Evolutionary conservation across 2,888 invertebrate species (phyloP), one percentile per base, ranked within the genome.

Genomic region (Tenthredo distinguenda): DNA sequence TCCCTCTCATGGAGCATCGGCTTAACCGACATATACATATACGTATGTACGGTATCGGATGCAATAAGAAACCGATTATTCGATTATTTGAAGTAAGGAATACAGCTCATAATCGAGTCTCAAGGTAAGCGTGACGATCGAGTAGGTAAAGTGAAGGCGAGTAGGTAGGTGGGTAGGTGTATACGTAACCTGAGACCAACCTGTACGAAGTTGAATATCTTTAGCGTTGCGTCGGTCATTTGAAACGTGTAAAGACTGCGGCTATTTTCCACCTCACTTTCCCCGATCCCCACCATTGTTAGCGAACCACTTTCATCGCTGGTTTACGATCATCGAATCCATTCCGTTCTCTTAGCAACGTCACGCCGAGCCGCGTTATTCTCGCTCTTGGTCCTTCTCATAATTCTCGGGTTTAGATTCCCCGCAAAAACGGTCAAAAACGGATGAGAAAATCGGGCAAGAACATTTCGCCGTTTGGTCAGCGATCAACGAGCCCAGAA

Each of bases 201-300:
- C 90, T 90, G 89, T 86, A 90, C 89, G 85, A 88, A 87, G 87
- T 88, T 88, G 89, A 90, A 90, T 88, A 90, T 90, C 88, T 88
- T 89, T 84, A 90, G 88, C 86, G 88, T 88, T 86, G 89, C 88
- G 87, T 90, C 88, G 86, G 89, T 89, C 90, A 90, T 90, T 86
- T 88, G 81, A 62, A 31, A 40, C 58, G 58, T 37, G 37, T 37
- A 81, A 62, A 81, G 40, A 7, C 65, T 81, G 62, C 31, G 47
- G 37, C 40, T 81, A 4, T 81, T 81, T 81, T 81, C 71, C 83
- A 83, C 83, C 43, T 68, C 83, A 83, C 68, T 83, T 83, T 83
- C 83, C 65, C 68, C 83, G 47, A 83, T 71, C 68, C 83, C 83
- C 83, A 83, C 83, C 83, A 83, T 83, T 71, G 31, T 71, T n/a